These are phyloP conservation scores for Gastrophryne carolinensis DNA, from an alignment of 2,797 vertebrate genomes.

Conservation along the genomic window DNA sequence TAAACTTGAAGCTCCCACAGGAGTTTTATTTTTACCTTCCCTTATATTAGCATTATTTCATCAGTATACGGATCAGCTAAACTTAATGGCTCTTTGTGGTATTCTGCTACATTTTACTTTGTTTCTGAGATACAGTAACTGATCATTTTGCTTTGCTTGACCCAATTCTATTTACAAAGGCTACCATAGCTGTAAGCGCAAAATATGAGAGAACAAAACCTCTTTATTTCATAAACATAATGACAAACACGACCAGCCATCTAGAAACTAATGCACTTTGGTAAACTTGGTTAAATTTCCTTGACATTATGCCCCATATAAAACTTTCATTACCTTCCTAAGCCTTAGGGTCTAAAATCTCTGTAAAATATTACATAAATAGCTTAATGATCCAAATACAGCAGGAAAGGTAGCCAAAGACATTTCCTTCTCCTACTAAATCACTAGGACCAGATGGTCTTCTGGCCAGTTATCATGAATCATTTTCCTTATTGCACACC, in stretches of 20 bases:
- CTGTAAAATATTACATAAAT: conserved; percentile 8
- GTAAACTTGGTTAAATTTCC: neutral
- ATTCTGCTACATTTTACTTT: too few species aligned
- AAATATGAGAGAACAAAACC: neutral
- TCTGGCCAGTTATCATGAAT: conserved; percentile 14
- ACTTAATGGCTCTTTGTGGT: too few species aligned
- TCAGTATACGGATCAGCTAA: too few species aligned
- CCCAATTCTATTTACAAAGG: neutral
- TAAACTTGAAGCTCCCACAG: too few species aligned
- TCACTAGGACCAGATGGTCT: conserved; percentile 19
- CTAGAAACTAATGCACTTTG: neutral
- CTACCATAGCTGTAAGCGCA: neutral
- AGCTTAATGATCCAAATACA: conserved; percentile 23
- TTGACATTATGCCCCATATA: conserved; percentile 7
- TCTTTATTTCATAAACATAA: neutral
- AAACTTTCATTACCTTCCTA: conserved; percentile 8
- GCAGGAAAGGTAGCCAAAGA: conserved; percentile 14
- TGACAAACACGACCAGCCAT: neutral
- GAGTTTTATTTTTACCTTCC: too few species aligned
- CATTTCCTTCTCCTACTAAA: conserved; percentile 14
- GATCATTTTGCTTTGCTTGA: neutral
- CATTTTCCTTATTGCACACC: neutral
- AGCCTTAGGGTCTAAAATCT: conserved; percentile 15
- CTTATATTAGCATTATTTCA: too few species aligned
- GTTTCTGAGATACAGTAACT: too few species aligned